phyloP scores from a whole-genome alignment of 2,113 vertebrate genomes.

The Atherinomorus stipes region DNA sequence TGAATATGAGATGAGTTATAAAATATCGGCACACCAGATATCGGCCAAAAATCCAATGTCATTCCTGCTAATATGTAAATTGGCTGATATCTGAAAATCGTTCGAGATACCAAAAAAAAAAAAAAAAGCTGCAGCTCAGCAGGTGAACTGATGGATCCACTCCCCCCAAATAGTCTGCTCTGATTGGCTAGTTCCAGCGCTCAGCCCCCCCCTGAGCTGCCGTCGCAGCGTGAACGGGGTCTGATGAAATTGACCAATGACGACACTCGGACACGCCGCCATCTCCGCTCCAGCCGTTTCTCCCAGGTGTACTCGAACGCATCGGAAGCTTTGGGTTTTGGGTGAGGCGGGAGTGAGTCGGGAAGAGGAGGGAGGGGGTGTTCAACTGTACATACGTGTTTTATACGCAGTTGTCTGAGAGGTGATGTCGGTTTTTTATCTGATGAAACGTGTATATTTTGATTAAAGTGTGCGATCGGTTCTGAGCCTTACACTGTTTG shows the following conservation, averaged over 20 bases:
- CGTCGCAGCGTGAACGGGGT: not conserved
- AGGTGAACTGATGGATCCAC: too few species aligned
- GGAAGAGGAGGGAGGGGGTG: constrained; percentile 5
- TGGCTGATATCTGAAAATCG: too few species aligned
- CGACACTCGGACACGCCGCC: not conserved
- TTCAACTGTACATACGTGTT: constrained; percentile 73
- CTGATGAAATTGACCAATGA: not conserved
- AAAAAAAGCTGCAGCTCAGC: too few species aligned
- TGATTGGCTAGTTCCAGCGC: not conserved
- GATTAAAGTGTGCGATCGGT: constrained; percentile 69
- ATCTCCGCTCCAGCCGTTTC: not conserved
- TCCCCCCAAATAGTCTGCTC: not conserved
- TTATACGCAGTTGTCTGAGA: constrained; percentile 75
- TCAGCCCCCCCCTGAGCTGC: not conserved
- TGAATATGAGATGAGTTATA: too few species aligned
- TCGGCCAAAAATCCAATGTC: too few species aligned
- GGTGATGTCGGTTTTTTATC: constrained; percentile 74
- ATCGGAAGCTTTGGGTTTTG: not conserved
- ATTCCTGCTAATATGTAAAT: too few species aligned
- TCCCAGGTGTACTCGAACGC: constrained; percentile 48
- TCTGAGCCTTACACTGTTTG: constrained; percentile 72
- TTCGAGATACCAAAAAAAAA: too few species aligned
- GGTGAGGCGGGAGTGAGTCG: constrained; percentile 10
- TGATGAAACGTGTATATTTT: constrained; percentile 82
- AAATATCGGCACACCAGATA: too few species aligned